phyloP scores from a whole-genome alignment of 2,797 vertebrate genomes.

The Micromesistius poutassou region DNA sequence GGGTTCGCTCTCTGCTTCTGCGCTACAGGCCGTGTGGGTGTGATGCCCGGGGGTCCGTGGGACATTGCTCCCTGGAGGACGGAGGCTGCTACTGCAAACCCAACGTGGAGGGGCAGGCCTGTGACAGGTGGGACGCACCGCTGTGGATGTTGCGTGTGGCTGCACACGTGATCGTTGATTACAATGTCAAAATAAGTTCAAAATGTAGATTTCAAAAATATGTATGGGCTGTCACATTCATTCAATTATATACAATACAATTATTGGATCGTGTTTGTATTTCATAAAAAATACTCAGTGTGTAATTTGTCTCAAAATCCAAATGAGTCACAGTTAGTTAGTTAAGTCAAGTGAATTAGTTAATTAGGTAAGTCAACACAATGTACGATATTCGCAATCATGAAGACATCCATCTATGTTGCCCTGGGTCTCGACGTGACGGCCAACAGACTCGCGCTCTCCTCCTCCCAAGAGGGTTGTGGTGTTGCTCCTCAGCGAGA shows the following conservation, averaged over 20 bases:
- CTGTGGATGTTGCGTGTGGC: background rate
- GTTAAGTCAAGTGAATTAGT: too few species aligned
- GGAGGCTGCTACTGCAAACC: slow-evolving; percentile 84
- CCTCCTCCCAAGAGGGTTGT: background rate
- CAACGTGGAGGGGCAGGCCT: slow-evolving; percentile 82
- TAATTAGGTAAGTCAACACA: too few species aligned
- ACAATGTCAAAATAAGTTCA: too few species aligned
- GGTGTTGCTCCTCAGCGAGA: too few species aligned
- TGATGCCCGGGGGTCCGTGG: slow-evolving; percentile 73
- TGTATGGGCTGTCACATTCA: too few species aligned
- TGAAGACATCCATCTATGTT: too few species aligned
- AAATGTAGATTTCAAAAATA: too few species aligned
- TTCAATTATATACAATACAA: too few species aligned
- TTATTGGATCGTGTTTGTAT: too few species aligned
- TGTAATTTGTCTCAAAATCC: slow-evolving; percentile 9
- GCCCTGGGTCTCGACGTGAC: slow-evolving; percentile 1
- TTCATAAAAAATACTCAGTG: too few species aligned
- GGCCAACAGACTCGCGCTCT: slow-evolving; percentile 18
- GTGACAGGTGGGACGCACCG: slow-evolving; percentile 76
- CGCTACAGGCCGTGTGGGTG: slow-evolving; percentile 80
- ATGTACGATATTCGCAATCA: too few species aligned
- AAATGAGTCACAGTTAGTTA: background rate
- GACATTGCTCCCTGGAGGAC: slow-evolving; percentile 75
- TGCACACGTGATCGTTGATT: background rate
- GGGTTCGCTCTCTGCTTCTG: slow-evolving; percentile 24